These are phyloP conservation scores for Heliothis virescens DNA, from an alignment of 1,140 invertebrate genomes.

Conservation along the genomic window DNA sequence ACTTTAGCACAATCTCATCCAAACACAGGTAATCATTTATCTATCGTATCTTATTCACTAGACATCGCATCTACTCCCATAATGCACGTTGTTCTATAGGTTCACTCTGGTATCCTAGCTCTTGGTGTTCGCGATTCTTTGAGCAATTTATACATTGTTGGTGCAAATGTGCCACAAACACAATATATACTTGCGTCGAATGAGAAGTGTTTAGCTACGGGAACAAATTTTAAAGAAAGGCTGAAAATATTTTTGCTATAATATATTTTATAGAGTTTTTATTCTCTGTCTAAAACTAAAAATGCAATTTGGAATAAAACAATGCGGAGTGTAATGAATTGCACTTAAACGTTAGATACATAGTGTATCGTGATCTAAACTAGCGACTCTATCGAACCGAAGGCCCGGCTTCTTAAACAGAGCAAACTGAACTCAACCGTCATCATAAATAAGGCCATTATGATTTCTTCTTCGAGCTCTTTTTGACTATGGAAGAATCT, in stretches of 20 bases:
- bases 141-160: slow-evolving; percentile 45
- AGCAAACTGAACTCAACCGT: slow-evolving; percentile 50
- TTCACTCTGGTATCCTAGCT: slow-evolving; percentile 31
- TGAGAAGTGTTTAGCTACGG: slow-evolving; percentile 44
- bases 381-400: slow-evolving; percentile 75
- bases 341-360: slow-evolving; percentile 66
- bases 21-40: slow-evolving; percentile 46
- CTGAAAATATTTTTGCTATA: slow-evolving; percentile 45
- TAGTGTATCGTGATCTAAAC: slow-evolving; percentile 68
- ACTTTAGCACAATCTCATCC: slow-evolving; percentile 58
- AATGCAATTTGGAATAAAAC: slow-evolving; percentile 46
- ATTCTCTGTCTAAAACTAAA: slow-evolving; percentile 48
- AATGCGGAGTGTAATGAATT: slow-evolving; percentile 58
- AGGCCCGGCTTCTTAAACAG: slow-evolving; percentile 49
- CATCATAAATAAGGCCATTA: slow-evolving; percentile 78
- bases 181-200: slow-evolving; percentile 40
- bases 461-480: slow-evolving; percentile 61
- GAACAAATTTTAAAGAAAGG: slow-evolving; percentile 41
- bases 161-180: slow-evolving; percentile 40
- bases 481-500: slow-evolving; percentile 75
- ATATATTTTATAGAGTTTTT: slow-evolving; percentile 46
- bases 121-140: slow-evolving; percentile 42
- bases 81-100: slow-evolving; percentile 24
- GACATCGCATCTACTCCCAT: slow-evolving; percentile 30
- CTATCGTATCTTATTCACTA: slow-evolving; percentile 45